phyloP scores from a whole-genome alignment of 2,113 vertebrate genomes.

The Otolemur garnettii region DNA sequence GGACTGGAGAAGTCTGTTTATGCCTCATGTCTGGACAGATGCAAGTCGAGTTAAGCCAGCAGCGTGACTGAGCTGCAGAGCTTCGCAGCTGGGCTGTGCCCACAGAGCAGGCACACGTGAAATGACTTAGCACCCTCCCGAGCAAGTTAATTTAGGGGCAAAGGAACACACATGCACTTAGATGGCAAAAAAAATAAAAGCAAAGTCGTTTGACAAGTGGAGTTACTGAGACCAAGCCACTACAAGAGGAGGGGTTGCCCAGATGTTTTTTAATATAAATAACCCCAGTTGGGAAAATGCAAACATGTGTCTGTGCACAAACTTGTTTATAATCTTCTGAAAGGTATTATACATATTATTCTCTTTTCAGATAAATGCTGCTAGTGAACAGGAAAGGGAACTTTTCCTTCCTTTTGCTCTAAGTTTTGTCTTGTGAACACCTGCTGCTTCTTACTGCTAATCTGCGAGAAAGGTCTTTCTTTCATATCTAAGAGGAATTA shows the following conservation, averaged over 20 bases:
- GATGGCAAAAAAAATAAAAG: not conserved
- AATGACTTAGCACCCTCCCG: not conserved
- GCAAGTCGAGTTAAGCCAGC: slow-evolving; percentile 38
- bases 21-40: not conserved
- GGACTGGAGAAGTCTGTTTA: not conserved
- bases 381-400: not conserved
- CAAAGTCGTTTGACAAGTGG: not conserved
- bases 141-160: not conserved
- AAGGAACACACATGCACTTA: not conserved
- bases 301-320: not conserved
- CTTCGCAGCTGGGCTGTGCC: not conserved
- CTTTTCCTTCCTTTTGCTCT: not conserved
- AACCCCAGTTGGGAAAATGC: slow-evolving; percentile 11
- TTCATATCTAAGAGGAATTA: not conserved
- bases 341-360: not conserved
- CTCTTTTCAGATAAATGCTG: not conserved
- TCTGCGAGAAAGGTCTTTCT: not conserved
- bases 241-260: not conserved
- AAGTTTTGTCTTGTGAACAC: not conserved
- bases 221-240: not conserved
- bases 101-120: not conserved
- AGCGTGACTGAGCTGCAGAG: not conserved
- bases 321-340: not conserved
- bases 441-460: not conserved
- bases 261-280: not conserved